Percentiles rank a stretch among this genome's conserved stretches.
Conservation (phyloP, 1,140 invertebrate genomes). For the Halictus rubicundus region DNA sequence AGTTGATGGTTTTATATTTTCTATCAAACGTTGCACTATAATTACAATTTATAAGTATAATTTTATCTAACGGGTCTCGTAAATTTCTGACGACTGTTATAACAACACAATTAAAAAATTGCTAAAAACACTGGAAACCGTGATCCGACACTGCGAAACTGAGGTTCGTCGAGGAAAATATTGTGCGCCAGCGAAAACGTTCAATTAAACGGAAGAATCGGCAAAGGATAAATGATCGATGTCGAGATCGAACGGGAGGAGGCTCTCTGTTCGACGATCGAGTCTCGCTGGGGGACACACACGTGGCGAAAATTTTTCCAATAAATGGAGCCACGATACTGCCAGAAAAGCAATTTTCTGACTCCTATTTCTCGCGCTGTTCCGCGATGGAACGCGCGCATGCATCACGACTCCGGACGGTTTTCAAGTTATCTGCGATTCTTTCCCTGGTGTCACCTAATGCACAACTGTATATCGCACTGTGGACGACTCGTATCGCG, state of each 20-base stretch:
- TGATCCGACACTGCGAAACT: too few species aligned
- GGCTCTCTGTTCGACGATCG: too few species aligned
- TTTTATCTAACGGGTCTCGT: too few species aligned
- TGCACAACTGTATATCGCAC: not conserved
- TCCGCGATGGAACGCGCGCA: not conserved
- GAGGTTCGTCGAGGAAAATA: too few species aligned
- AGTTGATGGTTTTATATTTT: too few species aligned
- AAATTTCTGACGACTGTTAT: too few species aligned
- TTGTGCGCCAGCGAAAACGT: too few species aligned
- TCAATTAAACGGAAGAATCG: constrained; percentile 5
- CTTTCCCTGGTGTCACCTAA: not conserved
- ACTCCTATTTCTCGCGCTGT: constrained; percentile 31
- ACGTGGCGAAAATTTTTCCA: constrained; percentile 41
- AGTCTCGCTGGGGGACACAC: not conserved
- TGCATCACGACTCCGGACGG: not conserved
- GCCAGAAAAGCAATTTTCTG: constrained; percentile 41
- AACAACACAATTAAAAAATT: not conserved
- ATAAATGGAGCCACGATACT: constrained; percentile 38
- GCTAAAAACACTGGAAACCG: too few species aligned
- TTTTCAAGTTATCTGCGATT: constrained; percentile 17
- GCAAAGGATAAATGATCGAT: not conserved
- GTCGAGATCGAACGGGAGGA: not conserved
- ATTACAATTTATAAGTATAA: too few species aligned
- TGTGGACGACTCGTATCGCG: not conserved
- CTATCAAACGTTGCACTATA: too few species aligned